Evolutionary conservation across 2,888 invertebrate species (phyloP).

Genomic region (Mythimna vitellina): DNA sequence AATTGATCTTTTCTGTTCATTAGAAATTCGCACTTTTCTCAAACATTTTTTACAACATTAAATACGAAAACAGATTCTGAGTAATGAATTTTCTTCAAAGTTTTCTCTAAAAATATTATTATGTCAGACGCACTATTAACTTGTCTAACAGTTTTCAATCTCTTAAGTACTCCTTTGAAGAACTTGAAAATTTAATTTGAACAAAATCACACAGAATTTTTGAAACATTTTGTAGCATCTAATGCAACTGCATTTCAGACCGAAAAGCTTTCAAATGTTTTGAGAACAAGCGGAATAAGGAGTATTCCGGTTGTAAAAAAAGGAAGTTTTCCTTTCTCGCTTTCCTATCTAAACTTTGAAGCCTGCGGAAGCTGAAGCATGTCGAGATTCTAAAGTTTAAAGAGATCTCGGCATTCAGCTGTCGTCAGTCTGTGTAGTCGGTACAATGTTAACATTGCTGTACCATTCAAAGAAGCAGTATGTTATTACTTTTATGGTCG

Average conservation of each 20-base stretch:
- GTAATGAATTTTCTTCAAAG: conserved; percentile 14
- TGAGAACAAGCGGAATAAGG: conserved; percentile 36
- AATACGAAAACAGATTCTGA: conserved; percentile 1
- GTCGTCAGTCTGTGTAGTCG: conserved; percentile 8
- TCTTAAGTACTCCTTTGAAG: conserved; percentile 44
- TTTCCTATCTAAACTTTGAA: conserved; percentile 50
- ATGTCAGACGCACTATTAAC: conserved; percentile 11
- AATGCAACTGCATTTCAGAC: conserved; percentile 39
- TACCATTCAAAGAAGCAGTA: conserved; percentile 49
- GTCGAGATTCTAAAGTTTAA: conserved; percentile 48
- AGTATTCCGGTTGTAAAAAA: conserved; percentile 32
- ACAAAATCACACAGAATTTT: conserved; percentile 12
- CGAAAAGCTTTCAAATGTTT: conserved; percentile 39
- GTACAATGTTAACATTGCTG: conserved; percentile 51
- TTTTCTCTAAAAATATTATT: neutral
- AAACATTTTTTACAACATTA: neutral
- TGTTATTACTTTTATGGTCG: conserved; percentile 58
- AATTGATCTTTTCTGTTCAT: neutral
- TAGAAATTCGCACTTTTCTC: neutral
- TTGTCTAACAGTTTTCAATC: conserved; percentile 18
- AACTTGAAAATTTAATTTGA: conserved; percentile 37
- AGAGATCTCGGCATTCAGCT: conserved; percentile 38
- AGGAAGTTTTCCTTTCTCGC: conserved; percentile 25
- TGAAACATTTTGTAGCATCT: conserved; percentile 11
- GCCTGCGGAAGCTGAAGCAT: conserved; percentile 47